A percentile compares a stretch with the other conserved stretches of the same genome.
These are phyloP conservation scores for Sciurus niger DNA, from an alignment of 2,113 vertebrate genomes.

Conservation along the genomic window DNA sequence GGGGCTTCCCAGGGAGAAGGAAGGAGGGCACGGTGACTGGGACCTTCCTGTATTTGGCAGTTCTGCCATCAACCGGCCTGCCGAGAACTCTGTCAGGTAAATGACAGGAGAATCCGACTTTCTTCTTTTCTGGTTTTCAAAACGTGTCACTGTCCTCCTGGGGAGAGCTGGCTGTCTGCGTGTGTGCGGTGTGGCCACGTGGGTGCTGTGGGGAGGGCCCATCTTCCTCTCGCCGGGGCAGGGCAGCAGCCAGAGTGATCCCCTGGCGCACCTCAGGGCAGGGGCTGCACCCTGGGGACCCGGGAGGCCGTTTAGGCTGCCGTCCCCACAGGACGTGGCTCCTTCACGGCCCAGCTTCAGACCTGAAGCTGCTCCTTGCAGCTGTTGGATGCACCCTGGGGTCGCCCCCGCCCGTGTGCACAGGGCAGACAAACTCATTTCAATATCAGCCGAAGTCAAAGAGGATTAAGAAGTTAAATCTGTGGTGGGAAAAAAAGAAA, in stretches of 20 bases:
- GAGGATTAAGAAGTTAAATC: slow-evolving; percentile 59
- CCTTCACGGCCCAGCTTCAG: neutral
- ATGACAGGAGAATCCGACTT: neutral
- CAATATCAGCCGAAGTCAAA: slow-evolving; percentile 41
- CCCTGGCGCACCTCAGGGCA: accelerated
- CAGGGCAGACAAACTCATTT: slow-evolving; percentile 26
- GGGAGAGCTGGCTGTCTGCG: neutral
- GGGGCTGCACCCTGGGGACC: neutral
- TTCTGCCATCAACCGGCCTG: neutral
- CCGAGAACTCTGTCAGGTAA: neutral
- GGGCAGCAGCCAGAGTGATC: neutral
- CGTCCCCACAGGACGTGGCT: neutral
- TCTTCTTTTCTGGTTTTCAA: neutral
- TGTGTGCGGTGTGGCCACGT: neutral
- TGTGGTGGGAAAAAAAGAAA: neutral
- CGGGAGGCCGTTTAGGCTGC: too few species aligned
- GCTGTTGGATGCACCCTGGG: neutral
- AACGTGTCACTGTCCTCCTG: neutral
- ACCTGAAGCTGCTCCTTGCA: neutral
- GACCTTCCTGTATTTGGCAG: neutral
- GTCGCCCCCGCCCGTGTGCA: neutral
- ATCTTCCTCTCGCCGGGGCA: too few species aligned
- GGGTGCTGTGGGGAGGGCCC: neutral
- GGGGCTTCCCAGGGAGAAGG: too few species aligned
- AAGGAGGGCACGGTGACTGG: too few species aligned